These are phyloP conservation scores for Luscinia luscinia DNA, from an alignment of 2,797 vertebrate genomes.

Conservation along the genomic window DNA sequence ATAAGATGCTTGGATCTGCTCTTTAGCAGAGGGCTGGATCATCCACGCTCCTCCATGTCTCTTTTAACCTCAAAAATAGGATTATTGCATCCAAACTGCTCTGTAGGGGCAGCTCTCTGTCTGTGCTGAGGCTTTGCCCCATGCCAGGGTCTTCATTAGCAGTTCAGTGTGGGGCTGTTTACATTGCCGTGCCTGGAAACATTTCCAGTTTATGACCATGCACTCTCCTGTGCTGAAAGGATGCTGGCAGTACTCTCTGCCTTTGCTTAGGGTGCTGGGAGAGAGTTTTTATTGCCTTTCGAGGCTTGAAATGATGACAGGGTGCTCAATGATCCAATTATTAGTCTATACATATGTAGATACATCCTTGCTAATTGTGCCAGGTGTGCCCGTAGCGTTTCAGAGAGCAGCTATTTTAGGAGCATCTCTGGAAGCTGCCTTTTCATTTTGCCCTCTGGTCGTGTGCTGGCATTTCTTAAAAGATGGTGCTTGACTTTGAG, in stretches of 20 bases:
- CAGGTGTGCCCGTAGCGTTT: not conserved
- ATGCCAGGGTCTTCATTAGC: not conserved
- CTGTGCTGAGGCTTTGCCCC: not conserved
- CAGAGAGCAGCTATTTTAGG: not conserved
- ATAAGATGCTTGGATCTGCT: not conserved
- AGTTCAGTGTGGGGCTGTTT: fast-evolving
- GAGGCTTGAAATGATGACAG: not conserved
- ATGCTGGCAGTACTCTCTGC: not conserved
- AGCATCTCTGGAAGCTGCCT: not conserved
- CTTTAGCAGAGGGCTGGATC: not conserved
- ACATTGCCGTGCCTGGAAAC: not conserved
- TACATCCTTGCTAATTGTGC: not conserved
- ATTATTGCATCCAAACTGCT: not conserved
- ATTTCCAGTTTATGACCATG: fast-evolving
- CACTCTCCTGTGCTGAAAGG: not conserved
- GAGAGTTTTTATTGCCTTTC: not conserved
- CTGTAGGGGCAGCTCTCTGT: not conserved
- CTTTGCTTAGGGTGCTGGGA: not conserved
- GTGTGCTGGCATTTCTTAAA: not conserved
- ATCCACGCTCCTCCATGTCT: not conserved
- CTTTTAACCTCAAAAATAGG: not conserved
- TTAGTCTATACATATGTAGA: not conserved
- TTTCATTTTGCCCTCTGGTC: not conserved
- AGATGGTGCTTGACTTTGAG: not conserved
- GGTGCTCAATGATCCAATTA: not conserved